A percentile compares a stretch with the other conserved stretches of the same genome.
Evolutionary conservation across 2,888 invertebrate genomes (phyloP).

Genomic region (Creontiades dilutus): DNA sequence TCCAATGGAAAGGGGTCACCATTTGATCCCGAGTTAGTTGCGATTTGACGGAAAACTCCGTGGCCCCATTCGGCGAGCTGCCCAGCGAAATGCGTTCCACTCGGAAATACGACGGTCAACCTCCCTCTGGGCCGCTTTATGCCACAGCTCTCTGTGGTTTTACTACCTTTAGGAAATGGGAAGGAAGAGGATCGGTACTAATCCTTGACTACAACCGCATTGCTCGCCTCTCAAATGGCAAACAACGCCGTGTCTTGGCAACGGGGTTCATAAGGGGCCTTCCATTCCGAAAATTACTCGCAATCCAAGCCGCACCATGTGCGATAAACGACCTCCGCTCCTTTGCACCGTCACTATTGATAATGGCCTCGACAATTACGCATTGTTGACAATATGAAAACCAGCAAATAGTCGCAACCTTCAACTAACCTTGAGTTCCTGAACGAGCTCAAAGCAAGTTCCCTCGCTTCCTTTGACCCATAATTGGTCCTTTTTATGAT

Average conservation of each 20-base stretch:
- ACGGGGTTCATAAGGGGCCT: not conserved
- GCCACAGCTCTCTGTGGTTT: not conserved
- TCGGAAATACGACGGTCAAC: conserved; percentile 37
- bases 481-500: too few relatives aligned
- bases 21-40: not conserved
- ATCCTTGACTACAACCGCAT: conserved; percentile 18
- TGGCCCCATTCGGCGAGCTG: not conserved
- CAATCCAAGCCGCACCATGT: not conserved
- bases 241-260: not conserved
- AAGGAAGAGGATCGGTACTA: not conserved
- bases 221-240: not conserved
- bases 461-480: too few relatives aligned
- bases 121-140: conserved; percentile 35
- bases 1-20: not conserved
- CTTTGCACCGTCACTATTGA: too few relatives aligned
- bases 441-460: too few relatives aligned
- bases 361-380: too few relatives aligned
- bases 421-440: too few relatives aligned
- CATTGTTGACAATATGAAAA: too few relatives aligned
- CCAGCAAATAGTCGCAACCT: too few relatives aligned
- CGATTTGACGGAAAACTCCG: not conserved
- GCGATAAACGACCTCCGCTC: too few relatives aligned
- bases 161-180: not conserved
- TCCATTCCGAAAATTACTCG: not conserved
- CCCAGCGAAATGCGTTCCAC: not conserved